Conservation (phyloP, 1,140 invertebrate species). For the Drosophila tropicalis region DNA sequence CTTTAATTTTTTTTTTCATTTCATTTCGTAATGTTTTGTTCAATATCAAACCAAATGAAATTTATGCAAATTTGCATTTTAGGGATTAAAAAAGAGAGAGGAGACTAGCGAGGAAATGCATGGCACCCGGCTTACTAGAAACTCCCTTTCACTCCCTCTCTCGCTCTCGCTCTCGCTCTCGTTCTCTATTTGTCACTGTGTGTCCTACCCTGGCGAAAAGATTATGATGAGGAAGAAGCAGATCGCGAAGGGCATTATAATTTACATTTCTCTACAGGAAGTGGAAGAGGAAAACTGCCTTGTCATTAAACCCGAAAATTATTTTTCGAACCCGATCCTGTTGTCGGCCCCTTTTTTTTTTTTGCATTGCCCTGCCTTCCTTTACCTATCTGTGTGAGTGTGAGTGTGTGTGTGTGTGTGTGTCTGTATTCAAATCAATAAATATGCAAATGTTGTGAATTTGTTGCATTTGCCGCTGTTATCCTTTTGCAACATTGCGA, state of each 20-base stretch:
- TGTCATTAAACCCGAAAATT: slow-evolving; percentile 56
- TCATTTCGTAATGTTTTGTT: slow-evolving; percentile 16
- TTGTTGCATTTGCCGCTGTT: slow-evolving; percentile 41
- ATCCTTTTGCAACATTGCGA: slow-evolving; percentile 75
- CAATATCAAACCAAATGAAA: slow-evolving; percentile 1
- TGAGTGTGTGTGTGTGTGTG: background rate
- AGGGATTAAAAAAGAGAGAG: slow-evolving; percentile 43
- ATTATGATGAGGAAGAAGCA: slow-evolving; percentile 68
- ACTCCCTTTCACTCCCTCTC: background rate
- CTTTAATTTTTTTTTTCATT: slow-evolving; percentile 23
- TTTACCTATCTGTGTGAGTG: too few relatives aligned
- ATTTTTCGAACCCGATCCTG: background rate
- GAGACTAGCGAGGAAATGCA: slow-evolving; percentile 16
- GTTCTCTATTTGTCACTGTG: slow-evolving; percentile 4
- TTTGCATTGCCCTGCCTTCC: background rate
- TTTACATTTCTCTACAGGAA: slow-evolving; percentile 56
- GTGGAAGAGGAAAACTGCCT: slow-evolving; percentile 37
- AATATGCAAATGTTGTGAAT: slow-evolving; percentile 73
- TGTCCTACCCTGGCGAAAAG: slow-evolving; percentile 55
- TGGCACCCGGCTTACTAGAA: slow-evolving; percentile 24
- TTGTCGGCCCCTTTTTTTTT: background rate
- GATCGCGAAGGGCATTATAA: slow-evolving; percentile 62
- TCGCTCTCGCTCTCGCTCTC: slow-evolving; percentile 8
- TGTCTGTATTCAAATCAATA: slow-evolving; percentile 62
- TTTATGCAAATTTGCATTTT: slow-evolving; percentile 22